Base-by-base conservation (phyloP, 2,797 vertebrate genomes). In the Lacerta viridis region DNA sequence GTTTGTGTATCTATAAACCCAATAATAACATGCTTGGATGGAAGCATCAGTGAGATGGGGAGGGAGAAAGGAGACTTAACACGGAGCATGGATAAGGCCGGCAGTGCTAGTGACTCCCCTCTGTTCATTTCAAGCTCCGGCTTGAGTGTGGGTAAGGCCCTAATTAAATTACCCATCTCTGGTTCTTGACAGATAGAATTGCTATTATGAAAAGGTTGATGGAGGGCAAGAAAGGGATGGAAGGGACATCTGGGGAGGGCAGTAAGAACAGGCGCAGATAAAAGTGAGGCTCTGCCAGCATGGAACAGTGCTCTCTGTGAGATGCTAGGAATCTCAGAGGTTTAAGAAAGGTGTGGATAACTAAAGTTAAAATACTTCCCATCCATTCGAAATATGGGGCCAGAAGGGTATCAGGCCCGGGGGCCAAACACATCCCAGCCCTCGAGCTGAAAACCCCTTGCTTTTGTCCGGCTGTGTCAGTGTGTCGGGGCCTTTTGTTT, bases 81-180 rank as follows among this genome's bases (percentile, higher is more conserved):
- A 0, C 1, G 2, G 72, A 23, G n/a, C 25, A 74, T 3, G 13
- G 91, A 90, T 72, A 89, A 74, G 91, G 92, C 89, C 75, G 92
- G 74, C 87, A 66, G 18, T 64, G 88, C 91, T 77, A 33, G 91
- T 39, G 69, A 91, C 91, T 95, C 90, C 93, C 91, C 91, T 95
- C 93, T 85, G 93, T 86, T 94, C 5, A 0, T 92, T 87, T 91
- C 89, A 92, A 89, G 76, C 78, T 76, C 18, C 0, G 18, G 69
- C 88, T 91, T 90, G 91, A n/a, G n/a, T n/a, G n/a, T n/a, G n/a
- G n/a, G n/a, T n/a, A n/a, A n/a, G n/a, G n/a, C n/a, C 87, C 93
- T 97, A 96, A 97, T 97, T 97, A 96, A 96, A 96, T 97, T 96
- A 97, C 92, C 92, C 94, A 92, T 96, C n/a, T n/a, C n/a, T n/a